Evolutionary conservation across 2,797 vertebrate species (phyloP), one percentile per base, ranked within the genome.

Genomic region (Gymnodraco acuticeps): DNA sequence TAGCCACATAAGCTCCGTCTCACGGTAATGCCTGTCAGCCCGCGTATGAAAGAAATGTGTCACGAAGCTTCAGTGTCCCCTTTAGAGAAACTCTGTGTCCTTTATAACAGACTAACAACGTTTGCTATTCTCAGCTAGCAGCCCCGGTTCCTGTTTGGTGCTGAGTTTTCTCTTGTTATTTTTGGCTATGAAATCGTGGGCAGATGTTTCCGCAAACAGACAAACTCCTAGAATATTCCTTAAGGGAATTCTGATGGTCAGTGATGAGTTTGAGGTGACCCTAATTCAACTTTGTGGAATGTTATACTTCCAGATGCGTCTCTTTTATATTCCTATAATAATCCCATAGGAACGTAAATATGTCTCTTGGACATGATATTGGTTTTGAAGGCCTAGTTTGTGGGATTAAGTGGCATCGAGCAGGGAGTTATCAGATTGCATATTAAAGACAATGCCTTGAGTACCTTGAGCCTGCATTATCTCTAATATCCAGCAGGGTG

Each of bases 101-200:
- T 4, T 59, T 48, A 72, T 76, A 62, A 69, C 77, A 84, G 45
- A 17, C 74, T 48, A 82, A 70, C 60, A 52, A 41, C 4, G 64
- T 85, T 85, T 91, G 78, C 85, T 87, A 77, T 87, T 84, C 75
- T 84, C 69, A 81, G 87, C 75, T 20, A 73, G 76, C 53, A 70
- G 73, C 52, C 68, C 66, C 33, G 75, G 69, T 86, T 85, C 81
- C 70, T 87, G 67, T 85, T 48, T 80, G 78, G 55, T 45, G 70
- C 66, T 62, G 71, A 38, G 68, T 73, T 64, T 74, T 42, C 27
- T 43, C 63, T 14, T 64, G 56, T 88, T 81, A 51, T 89, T 86
- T 65, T 82, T 90, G 81, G 80, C 71, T 54, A 43, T 64, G 27
- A 85, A 69, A 70, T 84, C 50, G 23, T 60, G 58, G 77, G 76